These are phyloP conservation scores for Pristionchus maxplancki DNA, from an alignment of 2,888 invertebrate genomes.

Conservation along the genomic window DNA sequence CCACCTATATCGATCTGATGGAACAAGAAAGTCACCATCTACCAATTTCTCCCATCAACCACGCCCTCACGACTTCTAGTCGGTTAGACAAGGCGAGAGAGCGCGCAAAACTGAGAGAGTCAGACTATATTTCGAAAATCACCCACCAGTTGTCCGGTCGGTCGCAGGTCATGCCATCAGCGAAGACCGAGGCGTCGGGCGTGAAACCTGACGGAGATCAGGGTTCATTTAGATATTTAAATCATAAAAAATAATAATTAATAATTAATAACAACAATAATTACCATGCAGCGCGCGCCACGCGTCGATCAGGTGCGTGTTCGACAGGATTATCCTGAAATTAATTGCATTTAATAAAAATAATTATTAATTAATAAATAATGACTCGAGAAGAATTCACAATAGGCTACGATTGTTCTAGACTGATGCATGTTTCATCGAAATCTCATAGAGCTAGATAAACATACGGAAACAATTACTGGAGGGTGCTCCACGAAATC, in stretches of 20 bases:
- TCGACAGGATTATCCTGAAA: constrained; percentile 64
- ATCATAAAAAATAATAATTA: background rate
- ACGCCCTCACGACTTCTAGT: no score
- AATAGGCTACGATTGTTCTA: no score
- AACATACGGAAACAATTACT: no score
- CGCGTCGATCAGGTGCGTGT: constrained; percentile 73
- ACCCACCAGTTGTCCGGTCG: constrained; percentile 90
- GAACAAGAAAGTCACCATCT: background rate
- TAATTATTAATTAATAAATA: background rate
- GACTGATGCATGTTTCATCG: no score
- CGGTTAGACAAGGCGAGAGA: no score
- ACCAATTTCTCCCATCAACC: no score
- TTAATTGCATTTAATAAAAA: background rate
- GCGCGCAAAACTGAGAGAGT: no score
- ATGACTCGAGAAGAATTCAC: background rate
- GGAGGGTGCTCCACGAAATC: no score
- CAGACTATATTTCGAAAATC: no score
- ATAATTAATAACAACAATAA: background rate
- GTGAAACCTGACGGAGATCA: background rate
- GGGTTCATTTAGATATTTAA: background rate
- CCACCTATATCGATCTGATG: background rate
- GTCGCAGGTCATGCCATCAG: constrained; percentile 86
- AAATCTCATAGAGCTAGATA: no score
- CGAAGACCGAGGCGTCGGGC: constrained; percentile 52
- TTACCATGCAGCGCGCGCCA: constrained; percentile 66